phyloP scores from a whole-genome alignment of 2,113 vertebrate species.

The Opisthocomus hoazin region DNA sequence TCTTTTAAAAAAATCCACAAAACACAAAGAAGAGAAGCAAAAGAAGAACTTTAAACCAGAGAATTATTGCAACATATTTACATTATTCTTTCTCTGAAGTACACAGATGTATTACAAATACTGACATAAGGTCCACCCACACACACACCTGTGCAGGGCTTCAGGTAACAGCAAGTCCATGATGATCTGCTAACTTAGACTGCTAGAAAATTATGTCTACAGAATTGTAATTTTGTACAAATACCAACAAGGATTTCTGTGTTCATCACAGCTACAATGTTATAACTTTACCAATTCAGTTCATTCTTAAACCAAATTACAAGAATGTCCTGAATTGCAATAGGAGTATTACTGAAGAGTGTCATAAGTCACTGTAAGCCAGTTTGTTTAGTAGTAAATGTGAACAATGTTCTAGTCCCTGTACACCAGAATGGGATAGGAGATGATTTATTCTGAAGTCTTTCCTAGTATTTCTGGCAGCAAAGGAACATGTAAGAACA shows the following conservation, averaged over 20 bases:
- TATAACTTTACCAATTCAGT: neutral
- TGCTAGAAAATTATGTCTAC: neutral
- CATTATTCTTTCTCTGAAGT: neutral
- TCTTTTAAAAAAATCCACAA: neutral
- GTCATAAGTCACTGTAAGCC: neutral
- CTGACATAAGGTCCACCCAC: neutral
- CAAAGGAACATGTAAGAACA: neutral
- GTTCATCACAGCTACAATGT: neutral
- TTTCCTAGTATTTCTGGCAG: neutral
- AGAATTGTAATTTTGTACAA: neutral
- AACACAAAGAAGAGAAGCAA: neutral
- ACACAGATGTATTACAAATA: neutral
- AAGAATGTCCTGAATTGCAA: neutral
- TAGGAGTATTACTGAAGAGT: neutral
- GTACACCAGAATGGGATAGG: neutral
- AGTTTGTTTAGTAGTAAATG: neutral
- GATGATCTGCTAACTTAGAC: neutral
- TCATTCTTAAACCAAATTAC: neutral
- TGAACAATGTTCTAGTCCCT: neutral
- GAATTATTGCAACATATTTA: neutral
- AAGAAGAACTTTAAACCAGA: neutral
- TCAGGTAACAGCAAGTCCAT: neutral
- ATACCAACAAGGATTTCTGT: neutral
- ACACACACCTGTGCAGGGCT: neutral
- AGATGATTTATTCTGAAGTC: neutral